Percentiles rank a stretch among this genome's conserved stretches.
Conservation (phyloP, 1,140 invertebrate genomes). For the Teleopsis dalmanni region DNA sequence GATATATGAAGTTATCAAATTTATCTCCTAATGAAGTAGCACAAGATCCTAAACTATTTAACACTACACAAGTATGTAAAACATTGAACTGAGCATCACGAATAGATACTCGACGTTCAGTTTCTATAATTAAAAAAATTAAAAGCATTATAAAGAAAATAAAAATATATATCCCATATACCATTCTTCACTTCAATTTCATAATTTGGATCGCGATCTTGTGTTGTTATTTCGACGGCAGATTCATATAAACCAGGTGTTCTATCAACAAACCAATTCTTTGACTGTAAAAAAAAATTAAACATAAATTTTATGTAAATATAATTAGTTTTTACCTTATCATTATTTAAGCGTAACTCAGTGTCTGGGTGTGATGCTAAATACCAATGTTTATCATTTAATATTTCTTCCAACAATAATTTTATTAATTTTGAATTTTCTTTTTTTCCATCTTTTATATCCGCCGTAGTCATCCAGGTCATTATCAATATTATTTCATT, state of each 20-base stretch:
- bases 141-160: not conserved
- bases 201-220: slow-evolving; percentile 37
- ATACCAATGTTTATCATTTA: slow-evolving; percentile 34
- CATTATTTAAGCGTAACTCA: slow-evolving; percentile 22
- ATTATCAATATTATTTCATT: slow-evolving; percentile 31
- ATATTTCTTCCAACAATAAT: slow-evolving; percentile 22
- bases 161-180: not conserved
- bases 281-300: slow-evolving; percentile 11
- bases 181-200: slow-evolving; percentile 17
- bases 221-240: slow-evolving; percentile 32
- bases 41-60: slow-evolving; percentile 32
- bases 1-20: slow-evolving; percentile 29
- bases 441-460: slow-evolving; percentile 9
- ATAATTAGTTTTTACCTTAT: slow-evolving; percentile 15
- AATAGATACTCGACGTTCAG: slow-evolving; percentile 19
- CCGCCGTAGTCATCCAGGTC: slow-evolving; percentile 20
- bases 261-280: slow-evolving; percentile 33
- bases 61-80: slow-evolving; percentile 32
- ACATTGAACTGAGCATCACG: slow-evolving; percentile 37
- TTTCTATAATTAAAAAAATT: not conserved
- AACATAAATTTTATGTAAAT: not conserved
- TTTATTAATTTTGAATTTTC: slow-evolving; percentile 15
- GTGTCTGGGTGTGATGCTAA: slow-evolving; percentile 29
- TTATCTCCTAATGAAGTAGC: slow-evolving; percentile 26
- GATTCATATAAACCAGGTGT: slow-evolving; percentile 41